Evolutionary conservation across 2,113 vertebrate genomes (phyloP), one percentile per base, ranked within the genome.

Genomic region (Bubo scandiacus): DNA sequence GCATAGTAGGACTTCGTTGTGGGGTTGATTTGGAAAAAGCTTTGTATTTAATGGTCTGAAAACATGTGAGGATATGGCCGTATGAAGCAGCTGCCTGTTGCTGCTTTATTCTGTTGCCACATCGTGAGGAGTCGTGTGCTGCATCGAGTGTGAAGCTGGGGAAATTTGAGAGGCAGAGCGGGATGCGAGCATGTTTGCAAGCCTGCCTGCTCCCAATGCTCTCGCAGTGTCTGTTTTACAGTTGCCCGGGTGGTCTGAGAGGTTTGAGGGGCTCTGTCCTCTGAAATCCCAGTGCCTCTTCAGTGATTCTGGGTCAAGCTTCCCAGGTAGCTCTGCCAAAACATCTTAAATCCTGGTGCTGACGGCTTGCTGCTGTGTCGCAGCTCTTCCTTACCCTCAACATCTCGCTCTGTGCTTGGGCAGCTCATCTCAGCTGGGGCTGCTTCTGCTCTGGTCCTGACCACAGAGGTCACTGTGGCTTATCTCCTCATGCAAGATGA

Each of bases 401-500:
- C 38, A 22, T n/a, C 34, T 17, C 1, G 9, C 40, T 34, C 4
- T 0, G 9, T 22, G 72, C 72, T 87, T 2, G 5, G 43, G 34
- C 5, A 0, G 47, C 70, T 95, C 17, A 1, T 57, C 65, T 67
- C 40, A 30, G 43, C 62, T 43, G 68, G 63, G 23, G 42, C 65
- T 74, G 45, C 70, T 81, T 21, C 82, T 78, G 65, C 68, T 81
- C n/a, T 1, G 1, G 19, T 11, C 26, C 63, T n/a, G 63, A 23
- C n/a, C 5, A 2, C 7, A 0, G 29, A 29, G 32, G 5, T 59
- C 52, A 23, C 54, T 0, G 1, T 23, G 74, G 5, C 45, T 93
- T 7, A 2, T 54, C 23, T 25, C 20, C 30, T 86, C 2, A 0
- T 16, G 5, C 0, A 1, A n/a, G 47, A 58, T 72, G 52, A 55